phyloP scores from a whole-genome alignment of 2,888 invertebrate genomes.

The Eupithecia abbreviata region DNA sequence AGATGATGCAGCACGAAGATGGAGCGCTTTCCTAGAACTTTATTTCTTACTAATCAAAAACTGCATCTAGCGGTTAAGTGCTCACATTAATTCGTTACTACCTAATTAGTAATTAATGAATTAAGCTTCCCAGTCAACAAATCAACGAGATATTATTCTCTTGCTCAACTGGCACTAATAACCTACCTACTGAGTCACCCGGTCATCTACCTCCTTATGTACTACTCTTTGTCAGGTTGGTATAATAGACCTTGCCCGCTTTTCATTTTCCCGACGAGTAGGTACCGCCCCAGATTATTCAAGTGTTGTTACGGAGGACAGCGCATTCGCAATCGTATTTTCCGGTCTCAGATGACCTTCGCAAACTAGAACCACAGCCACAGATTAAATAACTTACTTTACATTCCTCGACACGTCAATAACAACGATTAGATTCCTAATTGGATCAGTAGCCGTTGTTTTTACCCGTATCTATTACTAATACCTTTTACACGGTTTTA shows the following conservation, averaged over 20 bases:
- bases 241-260: constrained; percentile 20
- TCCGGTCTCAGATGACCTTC: constrained; percentile 31
- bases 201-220: neutral
- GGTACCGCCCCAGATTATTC: neutral
- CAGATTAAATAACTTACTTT: neutral
- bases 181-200: neutral
- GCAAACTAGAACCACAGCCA: constrained; percentile 7
- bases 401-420: neutral
- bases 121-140: neutral
- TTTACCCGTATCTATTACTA: constrained; percentile 3
- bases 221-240: neutral
- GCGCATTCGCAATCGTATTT: constrained; percentile 20
- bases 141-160: neutral
- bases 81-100: neutral
- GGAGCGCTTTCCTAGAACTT: too few relatives aligned
- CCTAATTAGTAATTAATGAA: neutral
- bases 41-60: too few relatives aligned
- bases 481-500: neutral
- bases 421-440: constrained; percentile 11
- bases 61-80: too few relatives aligned
- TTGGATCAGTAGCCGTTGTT: constrained; percentile 19
- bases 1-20: too few relatives aligned
- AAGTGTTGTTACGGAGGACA: neutral
- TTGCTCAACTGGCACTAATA: neutral
- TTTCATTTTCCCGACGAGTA: constrained; percentile 9